Conservation (phyloP, 1,140 invertebrate species). For the Platyura marginata region DNA sequence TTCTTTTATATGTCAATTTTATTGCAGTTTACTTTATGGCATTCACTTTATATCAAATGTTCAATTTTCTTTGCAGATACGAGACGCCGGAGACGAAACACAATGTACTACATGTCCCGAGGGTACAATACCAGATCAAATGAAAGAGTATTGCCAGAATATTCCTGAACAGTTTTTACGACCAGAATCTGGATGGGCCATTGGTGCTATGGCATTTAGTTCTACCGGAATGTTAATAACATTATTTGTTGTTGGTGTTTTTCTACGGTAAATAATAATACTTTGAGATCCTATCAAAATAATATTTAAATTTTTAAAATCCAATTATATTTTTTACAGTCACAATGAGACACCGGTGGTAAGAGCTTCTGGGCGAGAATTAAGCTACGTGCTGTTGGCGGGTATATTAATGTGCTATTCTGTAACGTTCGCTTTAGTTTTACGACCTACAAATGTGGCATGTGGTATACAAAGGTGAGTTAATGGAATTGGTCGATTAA, state of each 20-base stretch:
- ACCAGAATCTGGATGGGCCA: slow-evolving; percentile 67
- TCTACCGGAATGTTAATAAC: slow-evolving; percentile 61
- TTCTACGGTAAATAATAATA: slow-evolving; percentile 25
- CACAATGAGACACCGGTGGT: slow-evolving; percentile 70
- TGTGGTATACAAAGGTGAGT: slow-evolving; percentile 65
- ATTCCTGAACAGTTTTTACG: slow-evolving; percentile 73
- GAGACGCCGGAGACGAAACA: slow-evolving; percentile 58
- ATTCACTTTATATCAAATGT: too few relatives aligned
- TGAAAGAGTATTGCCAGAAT: slow-evolving; percentile 50
- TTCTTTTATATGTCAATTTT: too few relatives aligned
- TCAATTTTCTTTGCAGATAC: too few relatives aligned
- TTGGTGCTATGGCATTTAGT: slow-evolving; percentile 70
- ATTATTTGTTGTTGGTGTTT: slow-evolving; percentile 43
- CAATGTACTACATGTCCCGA: slow-evolving; percentile 63
- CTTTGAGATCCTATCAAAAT: too few relatives aligned
- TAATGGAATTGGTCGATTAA: too few relatives aligned
- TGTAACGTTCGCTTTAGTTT: slow-evolving; percentile 66
- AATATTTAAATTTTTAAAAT: too few relatives aligned
- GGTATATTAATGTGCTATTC: slow-evolving; percentile 80
- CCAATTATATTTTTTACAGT: too few relatives aligned
- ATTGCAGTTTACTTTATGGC: too few relatives aligned
- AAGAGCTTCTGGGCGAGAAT: slow-evolving; percentile 71
- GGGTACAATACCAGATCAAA: slow-evolving; percentile 61
- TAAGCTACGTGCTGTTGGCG: slow-evolving; percentile 71
- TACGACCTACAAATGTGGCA: slow-evolving; percentile 54